phyloP scores from a whole-genome alignment of 92 coral and sea anemone species.

The Galaxea fascicularis region DNA sequence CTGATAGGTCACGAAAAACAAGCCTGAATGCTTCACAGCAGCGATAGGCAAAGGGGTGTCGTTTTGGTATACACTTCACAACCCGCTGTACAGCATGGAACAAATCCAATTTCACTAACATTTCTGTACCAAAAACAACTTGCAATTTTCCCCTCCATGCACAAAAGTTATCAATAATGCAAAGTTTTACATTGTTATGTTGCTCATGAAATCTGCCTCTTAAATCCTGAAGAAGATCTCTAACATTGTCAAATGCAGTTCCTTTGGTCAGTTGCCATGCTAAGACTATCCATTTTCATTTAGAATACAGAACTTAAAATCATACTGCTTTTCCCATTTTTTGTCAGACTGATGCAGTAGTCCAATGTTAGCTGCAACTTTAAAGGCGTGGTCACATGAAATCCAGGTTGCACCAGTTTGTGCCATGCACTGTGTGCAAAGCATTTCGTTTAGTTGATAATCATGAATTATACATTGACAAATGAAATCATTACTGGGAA shows the following conservation, averaged over 20 bases:
- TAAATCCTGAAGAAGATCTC: conserved; percentile 41
- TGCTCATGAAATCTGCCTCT: conserved; percentile 36
- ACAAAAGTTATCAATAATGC: conserved; percentile 56
- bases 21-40: conserved; percentile 49
- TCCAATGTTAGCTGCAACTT: conserved; percentile 47
- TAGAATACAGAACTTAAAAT: conserved; percentile 53
- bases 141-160: conserved; percentile 54
- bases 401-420: conserved; percentile 44
- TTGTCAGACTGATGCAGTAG: conserved; percentile 41
- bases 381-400: conserved; percentile 54
- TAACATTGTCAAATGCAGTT: conserved; percentile 48
- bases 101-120: conserved; percentile 48
- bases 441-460: conserved; percentile 32
- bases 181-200: conserved; percentile 36
- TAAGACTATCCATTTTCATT: conserved; percentile 67
- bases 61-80: conserved; percentile 40
- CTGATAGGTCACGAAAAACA: conserved; percentile 45
- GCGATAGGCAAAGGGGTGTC: conserved; percentile 44
- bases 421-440: conserved; percentile 59
- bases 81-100: conserved; percentile 60
- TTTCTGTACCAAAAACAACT: conserved; percentile 49
- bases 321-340: conserved; percentile 39
- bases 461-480: conserved; percentile 30
- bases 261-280: conserved; percentile 58
- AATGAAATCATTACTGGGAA: conserved; percentile 49